Percentiles rank a stretch among this genome's conserved stretches.
Evolutionary conservation across 2,888 invertebrate genomes (phyloP).

Genomic region (Papilio protenor): DNA sequence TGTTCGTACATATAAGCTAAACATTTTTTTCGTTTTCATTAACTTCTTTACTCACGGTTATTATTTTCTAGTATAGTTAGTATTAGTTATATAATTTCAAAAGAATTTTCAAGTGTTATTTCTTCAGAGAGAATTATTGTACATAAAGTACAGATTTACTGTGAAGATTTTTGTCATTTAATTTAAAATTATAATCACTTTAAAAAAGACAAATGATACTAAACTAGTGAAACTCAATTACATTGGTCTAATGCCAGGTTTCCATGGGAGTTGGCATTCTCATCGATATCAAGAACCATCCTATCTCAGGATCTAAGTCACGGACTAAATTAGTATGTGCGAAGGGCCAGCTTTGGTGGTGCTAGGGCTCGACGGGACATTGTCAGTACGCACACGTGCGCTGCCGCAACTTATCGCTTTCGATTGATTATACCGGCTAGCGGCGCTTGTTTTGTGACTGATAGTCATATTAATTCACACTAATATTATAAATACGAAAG

Average conservation of each 20-base stretch:
- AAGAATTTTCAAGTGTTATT: no score
- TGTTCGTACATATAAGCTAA: background rate
- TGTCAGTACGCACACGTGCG: conserved; percentile 49
- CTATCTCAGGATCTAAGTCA: conserved; percentile 40
- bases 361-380: conserved; percentile 24
- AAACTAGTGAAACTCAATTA: background rate
- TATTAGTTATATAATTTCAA: no score
- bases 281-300: conserved; percentile 40
- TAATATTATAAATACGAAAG: no score
- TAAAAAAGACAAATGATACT: no score
- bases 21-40: background rate
- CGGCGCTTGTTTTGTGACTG: background rate
- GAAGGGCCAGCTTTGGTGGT: conserved; percentile 43
- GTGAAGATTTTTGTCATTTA: no score
- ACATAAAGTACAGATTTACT: no score
- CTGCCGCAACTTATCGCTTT: conserved; percentile 34
- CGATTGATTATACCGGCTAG: conserved; percentile 18
- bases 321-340: conserved; percentile 50
- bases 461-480: background rate
- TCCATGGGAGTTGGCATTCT: conserved; percentile 42
- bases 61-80: no score
- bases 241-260: conserved; percentile 27
- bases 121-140: no score
- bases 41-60: no score
- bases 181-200: no score